These are phyloP conservation scores for Tenthredo scrophulariae DNA, from an alignment of 2,888 invertebrate species.

Conservation along the genomic window DNA sequence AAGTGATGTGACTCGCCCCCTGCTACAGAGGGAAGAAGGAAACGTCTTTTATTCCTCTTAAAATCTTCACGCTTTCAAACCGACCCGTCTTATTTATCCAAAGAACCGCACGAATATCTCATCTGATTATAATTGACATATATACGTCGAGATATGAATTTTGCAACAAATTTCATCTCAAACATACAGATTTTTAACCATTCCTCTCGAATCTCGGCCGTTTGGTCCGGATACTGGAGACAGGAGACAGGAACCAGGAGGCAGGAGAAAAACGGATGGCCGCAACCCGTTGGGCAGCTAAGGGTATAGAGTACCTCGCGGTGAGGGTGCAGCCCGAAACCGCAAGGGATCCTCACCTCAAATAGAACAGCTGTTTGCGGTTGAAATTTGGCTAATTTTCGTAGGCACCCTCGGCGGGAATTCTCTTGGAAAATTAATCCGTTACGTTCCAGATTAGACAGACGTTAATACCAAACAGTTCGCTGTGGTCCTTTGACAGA, in stretches of 20 bases:
- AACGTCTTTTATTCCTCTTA: neutral
- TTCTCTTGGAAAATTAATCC: constrained; percentile 52
- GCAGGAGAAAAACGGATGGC: constrained; percentile 12
- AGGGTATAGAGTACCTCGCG: constrained; percentile 4
- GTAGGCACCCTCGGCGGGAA: constrained; percentile 24
- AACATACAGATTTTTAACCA: neutral
- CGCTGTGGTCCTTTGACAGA: constrained; percentile 29
- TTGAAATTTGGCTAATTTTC: constrained; percentile 53
- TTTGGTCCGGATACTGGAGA: neutral
- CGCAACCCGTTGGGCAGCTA: constrained; percentile 40
- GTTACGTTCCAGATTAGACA: constrained; percentile 41
- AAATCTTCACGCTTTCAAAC: constrained; percentile 1
- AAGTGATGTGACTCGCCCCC: constrained; percentile 46
- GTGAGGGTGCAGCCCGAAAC: constrained; percentile 26
- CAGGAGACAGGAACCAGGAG: constrained; percentile 6
- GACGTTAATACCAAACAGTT: constrained; percentile 48
- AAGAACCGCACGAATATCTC: neutral
- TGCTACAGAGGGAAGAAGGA: neutral
- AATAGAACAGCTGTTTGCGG: constrained; percentile 54
- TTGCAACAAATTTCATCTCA: neutral
- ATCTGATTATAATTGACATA: neutral
- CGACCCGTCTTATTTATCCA: neutral
- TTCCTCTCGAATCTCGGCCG: neutral
- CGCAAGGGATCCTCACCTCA: constrained; percentile 51
- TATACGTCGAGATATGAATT: no score